Conservation (phyloP, 2,113 vertebrate genomes). For the Perca flavescens region DNA sequence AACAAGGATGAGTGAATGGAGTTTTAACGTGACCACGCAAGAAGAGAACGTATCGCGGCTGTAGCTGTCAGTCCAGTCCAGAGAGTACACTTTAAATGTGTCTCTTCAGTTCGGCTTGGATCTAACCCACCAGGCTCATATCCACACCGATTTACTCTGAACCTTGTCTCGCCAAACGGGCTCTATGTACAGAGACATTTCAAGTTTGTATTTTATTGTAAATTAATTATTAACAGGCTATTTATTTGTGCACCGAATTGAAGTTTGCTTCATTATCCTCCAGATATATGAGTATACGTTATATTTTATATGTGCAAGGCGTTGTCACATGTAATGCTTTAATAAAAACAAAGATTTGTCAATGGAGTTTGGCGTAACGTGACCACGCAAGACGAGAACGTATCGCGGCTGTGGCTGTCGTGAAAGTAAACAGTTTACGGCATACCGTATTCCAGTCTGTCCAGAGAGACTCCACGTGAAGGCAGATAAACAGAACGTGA, state of each 20-base stretch:
- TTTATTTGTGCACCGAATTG: background rate
- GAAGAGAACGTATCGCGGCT: slow-evolving; percentile 3
- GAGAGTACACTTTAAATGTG: slow-evolving; percentile 6
- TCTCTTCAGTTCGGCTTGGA: no score
- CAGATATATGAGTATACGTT: fast-evolving
- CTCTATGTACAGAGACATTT: no score
- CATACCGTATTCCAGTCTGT: slow-evolving; percentile 28
- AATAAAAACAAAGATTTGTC: no score
- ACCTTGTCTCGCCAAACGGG: no score
- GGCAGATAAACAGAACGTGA: background rate
- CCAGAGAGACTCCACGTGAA: slow-evolving; percentile 39
- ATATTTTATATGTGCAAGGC: fast-evolving
- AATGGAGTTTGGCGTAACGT: background rate
- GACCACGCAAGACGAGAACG: background rate
- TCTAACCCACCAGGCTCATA: no score
- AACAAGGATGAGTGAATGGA: background rate
- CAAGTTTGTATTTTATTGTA: no score
- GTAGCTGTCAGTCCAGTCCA: slow-evolving; percentile 25
- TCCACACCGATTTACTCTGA: no score
- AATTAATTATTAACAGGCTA: background rate
- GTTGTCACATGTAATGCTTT: no score
- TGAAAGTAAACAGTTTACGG: slow-evolving; percentile 56
- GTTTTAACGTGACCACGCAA: background rate
- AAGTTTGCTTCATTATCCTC: fast-evolving
- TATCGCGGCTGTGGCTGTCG: slow-evolving; percentile 39